A percentile compares a stretch with the other conserved stretches of the same genome.
Conservation (phyloP, 2,888 invertebrate genomes). For the Baronia brevicornis region DNA sequence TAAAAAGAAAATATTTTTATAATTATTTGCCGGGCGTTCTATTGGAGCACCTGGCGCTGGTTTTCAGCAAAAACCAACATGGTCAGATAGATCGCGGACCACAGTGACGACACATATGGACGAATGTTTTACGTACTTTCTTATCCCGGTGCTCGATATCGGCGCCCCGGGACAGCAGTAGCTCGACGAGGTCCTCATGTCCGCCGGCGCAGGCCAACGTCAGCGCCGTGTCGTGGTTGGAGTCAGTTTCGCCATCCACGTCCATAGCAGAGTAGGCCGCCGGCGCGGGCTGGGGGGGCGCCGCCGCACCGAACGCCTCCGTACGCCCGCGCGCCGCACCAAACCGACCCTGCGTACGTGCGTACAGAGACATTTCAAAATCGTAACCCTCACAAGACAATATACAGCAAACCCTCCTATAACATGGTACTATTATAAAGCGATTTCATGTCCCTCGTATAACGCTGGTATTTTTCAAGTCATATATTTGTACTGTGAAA, state of each 20-base stretch:
- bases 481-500: too few species aligned
- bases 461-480: too few species aligned
- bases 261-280: constrained; percentile 86
- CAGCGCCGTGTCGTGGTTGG: constrained; percentile 98
- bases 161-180: constrained; percentile 93
- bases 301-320: constrained; percentile 33
- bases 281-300: constrained; percentile 62
- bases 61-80: too few species aligned
- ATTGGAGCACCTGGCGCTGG: too few species aligned
- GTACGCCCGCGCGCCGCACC: constrained; percentile 34
- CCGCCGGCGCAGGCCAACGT: constrained; percentile 98
- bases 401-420: too few species aligned
- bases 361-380: constrained; percentile 2
- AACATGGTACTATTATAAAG: too few species aligned
- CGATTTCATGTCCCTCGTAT: too few species aligned
- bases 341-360: constrained; percentile 44
- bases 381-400: too few species aligned
- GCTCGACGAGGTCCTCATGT: constrained; percentile 95
- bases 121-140: constrained; percentile 68
- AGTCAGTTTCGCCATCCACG: constrained; percentile 98
- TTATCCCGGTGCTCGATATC: constrained; percentile 99
- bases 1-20: too few species aligned
- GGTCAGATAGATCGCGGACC: not conserved
- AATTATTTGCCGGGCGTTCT: too few species aligned
- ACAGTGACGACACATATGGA: not conserved